A percentile compares a stretch with the other conserved stretches of the same genome.
Evolutionary conservation across 2,113 vertebrate species (phyloP).

Genomic region (Trogon melanurus): DNA sequence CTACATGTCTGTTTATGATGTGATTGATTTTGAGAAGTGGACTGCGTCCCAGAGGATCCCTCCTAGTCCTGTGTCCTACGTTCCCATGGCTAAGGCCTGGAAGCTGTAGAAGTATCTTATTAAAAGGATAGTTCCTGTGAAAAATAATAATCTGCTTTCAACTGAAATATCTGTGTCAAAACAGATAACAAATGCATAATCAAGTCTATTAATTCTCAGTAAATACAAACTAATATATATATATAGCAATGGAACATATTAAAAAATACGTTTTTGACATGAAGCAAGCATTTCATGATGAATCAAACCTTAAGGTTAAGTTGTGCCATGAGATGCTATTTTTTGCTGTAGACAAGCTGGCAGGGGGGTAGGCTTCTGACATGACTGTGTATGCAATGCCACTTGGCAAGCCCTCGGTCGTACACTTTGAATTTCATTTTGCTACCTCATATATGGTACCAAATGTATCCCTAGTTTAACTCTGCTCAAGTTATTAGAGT

Average conservation of each 20-base stretch:
- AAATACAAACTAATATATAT: not conserved
- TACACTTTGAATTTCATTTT: not conserved
- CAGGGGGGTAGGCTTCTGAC: not conserved
- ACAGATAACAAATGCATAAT: not conserved
- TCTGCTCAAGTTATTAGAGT: conserved; percentile 33
- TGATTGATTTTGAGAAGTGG: not conserved
- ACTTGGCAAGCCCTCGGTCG: not conserved
- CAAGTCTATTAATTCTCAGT: not conserved
- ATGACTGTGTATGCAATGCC: too few species aligned
- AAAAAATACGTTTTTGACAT: fast-evolving
- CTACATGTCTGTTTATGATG: not conserved
- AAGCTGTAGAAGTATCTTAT: not conserved
- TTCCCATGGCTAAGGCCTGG: not conserved
- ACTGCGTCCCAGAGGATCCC: not conserved
- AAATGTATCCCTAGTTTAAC: conserved; percentile 23
- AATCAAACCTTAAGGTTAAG: not conserved
- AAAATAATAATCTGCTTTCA: not conserved
- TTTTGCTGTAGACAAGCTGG: not conserved
- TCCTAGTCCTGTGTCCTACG: not conserved
- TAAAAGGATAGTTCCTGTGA: not conserved
- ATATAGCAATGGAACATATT: not conserved
- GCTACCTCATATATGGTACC: not conserved
- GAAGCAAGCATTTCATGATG: not conserved
- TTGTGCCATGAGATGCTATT: not conserved
- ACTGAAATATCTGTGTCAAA: not conserved